Base-by-base conservation (phyloP, 2,113 vertebrate species). In the Oryzias woworae region DNA sequence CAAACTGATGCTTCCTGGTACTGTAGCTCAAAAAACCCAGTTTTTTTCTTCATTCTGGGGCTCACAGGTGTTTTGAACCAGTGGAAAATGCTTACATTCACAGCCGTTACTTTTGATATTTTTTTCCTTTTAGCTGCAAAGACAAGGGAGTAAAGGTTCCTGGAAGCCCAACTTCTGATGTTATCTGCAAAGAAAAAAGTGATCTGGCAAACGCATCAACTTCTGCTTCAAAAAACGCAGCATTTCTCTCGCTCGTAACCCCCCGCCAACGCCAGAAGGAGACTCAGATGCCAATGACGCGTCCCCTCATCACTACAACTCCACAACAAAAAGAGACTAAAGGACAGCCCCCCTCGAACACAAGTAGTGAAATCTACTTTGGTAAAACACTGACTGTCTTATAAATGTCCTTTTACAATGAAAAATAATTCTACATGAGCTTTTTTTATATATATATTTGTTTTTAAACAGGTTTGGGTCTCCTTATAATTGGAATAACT, bases 121-220 rank as follows among this genome's bases (percentile, higher is more conserved):
- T 28, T 5, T 68, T 46, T 54, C 16, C 41, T 67, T 48, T 31
- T 13, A 90, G 89, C 45, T 90, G 89, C 62, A 43, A 57, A 42
- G 55, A 36, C 4, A 45, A 49, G 3, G 81, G 85, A 14, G 82
- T 73, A n/a, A 81, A 67, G 1, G 8, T 0, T 0, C 5, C 0
- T 0, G 89, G 89, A 36, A 84, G 2, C 36, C 3, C 0, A 0
- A 71, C 4, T 0, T 54, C 62, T 20, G 78, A 90, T 51, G 80
- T 18, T 1, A 5, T 22, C 49, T 91, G 89, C 50, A 67, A 73
- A 3, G 50, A 52, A 16, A 28, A 53, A 22, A 15, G 6, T 17
- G 17, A 31, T 10, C 14, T 4, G 8, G 0, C 3, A 0, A 5
- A 7, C n/a, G 36, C 8, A 53, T 36, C 20, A 43, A 0, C 54